These are phyloP conservation scores for Nyleta sp. DNA, from an alignment of 2,888 invertebrate species.

Conservation along the genomic window DNA sequence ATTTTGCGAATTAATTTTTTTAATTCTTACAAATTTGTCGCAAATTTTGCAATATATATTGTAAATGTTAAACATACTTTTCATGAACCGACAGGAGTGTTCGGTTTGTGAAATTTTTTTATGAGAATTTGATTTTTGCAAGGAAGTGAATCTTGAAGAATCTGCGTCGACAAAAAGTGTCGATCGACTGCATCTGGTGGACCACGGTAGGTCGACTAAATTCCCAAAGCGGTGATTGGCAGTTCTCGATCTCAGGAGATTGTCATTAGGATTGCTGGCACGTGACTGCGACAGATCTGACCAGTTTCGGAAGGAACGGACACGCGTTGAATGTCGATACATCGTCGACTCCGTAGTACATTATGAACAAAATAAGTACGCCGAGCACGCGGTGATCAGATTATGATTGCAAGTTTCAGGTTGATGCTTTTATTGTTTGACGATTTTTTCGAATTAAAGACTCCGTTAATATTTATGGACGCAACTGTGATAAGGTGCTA, in stretches of 20 bases:
- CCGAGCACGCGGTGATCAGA: constrained; percentile 46
- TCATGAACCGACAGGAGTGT: too few species aligned
- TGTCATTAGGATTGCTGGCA: constrained; percentile 72
- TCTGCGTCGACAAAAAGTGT: constrained; percentile 47
- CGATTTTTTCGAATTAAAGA: constrained; percentile 13
- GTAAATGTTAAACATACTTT: too few species aligned
- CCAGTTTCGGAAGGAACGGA: constrained; percentile 59
- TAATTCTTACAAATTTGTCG: too few species aligned
- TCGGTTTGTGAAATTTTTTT: constrained; percentile 11
- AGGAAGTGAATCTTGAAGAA: constrained; percentile 50
- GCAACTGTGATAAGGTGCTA: constrained; percentile 23
- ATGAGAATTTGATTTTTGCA: constrained; percentile 8
- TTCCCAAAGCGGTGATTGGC: constrained; percentile 74
- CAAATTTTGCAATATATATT: too few species aligned
- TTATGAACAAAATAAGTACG: constrained; percentile 58
- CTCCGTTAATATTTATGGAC: constrained; percentile 30
- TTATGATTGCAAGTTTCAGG: constrained; percentile 46
- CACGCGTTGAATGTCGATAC: constrained; percentile 71
- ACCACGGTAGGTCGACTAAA: constrained; percentile 56
- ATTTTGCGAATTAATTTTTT: too few species aligned
- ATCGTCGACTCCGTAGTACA: constrained; percentile 32
- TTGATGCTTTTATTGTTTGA: constrained; percentile 23
- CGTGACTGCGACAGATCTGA: constrained; percentile 74
- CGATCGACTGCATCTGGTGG: constrained; percentile 40
- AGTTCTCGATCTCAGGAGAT: constrained; percentile 72